phyloP scores from a whole-genome alignment of 2,888 invertebrate genomes.

The Chrysomela aeneicollis region DNA sequence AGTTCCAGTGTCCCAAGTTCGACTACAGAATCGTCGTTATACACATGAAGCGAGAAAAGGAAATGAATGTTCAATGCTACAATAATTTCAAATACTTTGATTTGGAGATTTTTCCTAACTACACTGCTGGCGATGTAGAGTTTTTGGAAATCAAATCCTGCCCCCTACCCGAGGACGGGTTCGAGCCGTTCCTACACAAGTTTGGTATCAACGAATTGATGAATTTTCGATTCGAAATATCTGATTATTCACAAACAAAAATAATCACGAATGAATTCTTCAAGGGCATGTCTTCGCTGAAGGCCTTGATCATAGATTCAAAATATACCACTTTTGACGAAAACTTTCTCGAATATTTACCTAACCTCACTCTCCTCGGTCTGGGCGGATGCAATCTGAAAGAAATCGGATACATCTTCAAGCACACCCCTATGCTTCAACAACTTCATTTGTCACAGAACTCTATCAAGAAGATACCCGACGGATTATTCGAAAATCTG shows the following conservation, averaged over 20 bases:
- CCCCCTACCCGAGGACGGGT: slow-evolving; percentile 63
- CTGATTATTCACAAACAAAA: slow-evolving; percentile 6
- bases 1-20: slow-evolving; percentile 43
- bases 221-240: slow-evolving; percentile 9
- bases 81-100: slow-evolving; percentile 46
- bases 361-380: slow-evolving; percentile 41
- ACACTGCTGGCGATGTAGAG: slow-evolving; percentile 62
- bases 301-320: slow-evolving; percentile 6
- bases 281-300: slow-evolving; percentile 13
- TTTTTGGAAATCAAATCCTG: slow-evolving; percentile 66
- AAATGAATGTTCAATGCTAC: slow-evolving; percentile 41
- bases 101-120: slow-evolving; percentile 62
- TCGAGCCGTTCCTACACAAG: slow-evolving; percentile 62
- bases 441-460: slow-evolving; percentile 76
- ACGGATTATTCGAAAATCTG: slow-evolving; percentile 69
- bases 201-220: slow-evolving; percentile 55
- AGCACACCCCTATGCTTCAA: slow-evolving; percentile 68
- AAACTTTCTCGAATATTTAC: slow-evolving; percentile 42
- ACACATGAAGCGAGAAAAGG: slow-evolving; percentile 29
- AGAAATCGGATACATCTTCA: slow-evolving; percentile 68
- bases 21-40: slow-evolving; percentile 28
- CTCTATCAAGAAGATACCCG: slow-evolving; percentile 68
- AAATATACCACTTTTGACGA: slow-evolving; percentile 23
- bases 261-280: slow-evolving; percentile 26
- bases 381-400: slow-evolving; percentile 40